Base-by-base conservation (phyloP, 2,888 invertebrate genomes). In the Temnothorax unifasciatus region DNA sequence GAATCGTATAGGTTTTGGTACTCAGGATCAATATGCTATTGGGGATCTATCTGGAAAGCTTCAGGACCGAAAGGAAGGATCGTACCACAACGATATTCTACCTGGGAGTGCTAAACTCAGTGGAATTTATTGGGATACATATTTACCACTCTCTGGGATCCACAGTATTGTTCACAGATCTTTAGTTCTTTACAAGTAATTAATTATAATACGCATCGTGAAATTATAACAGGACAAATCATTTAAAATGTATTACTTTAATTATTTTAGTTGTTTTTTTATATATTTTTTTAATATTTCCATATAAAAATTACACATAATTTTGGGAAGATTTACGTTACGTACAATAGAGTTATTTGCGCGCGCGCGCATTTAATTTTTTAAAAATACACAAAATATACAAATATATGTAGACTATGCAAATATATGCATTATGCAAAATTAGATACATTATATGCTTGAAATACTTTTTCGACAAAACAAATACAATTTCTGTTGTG, bases 41-140 rank as follows among this genome's bases (percentile, higher is more conserved):
- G 99, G 99, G 0, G 99, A 99, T 93, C 95, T 99, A 15, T 97
- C 98, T 77, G 98, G 98, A 29, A 99, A 99, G 95, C 96, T 97
- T 87, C 97, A 97, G 89, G 96, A 96, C 18, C 96, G 97, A 82
- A 97, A 97, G 54, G 96, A 97, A 91, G 96, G 96, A 88, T 95
- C 96, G 66, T 96, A 96, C 93, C 97, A 97, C 92, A 96, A 96
- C 90, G 96, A 96, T 91, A 95, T 97, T 41, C 95, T 97, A 69
- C 96, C 96, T 0, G 97, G 97, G 1, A 97, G 97, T 68, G 96
- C 97, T 77, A 97, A 97, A 94, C 95, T 98, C 18, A 97, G 96
- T 87, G 97, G 97, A 0, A 95, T 96, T 54, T 97, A 98, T 93
- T 97, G 97, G 97, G 99, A 99, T 93, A 96, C 97, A 3, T 98